These are phyloP conservation scores for Dipodomys merriami DNA, from an alignment of 2,113 vertebrate species.

Conservation along the genomic window DNA sequence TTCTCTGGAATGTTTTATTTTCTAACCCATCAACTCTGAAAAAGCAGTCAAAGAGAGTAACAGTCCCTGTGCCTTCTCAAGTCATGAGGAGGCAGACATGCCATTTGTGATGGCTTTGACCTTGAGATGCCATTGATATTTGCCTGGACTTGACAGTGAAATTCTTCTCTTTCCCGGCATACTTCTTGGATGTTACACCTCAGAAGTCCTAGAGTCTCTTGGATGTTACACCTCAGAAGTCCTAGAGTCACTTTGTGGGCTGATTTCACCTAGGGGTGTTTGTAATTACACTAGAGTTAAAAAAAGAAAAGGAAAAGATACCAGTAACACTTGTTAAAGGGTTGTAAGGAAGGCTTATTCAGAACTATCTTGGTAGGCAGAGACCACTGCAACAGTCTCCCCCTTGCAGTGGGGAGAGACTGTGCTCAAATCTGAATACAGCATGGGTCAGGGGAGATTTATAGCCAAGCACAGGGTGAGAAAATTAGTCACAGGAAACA, in stretches of 20 bases:
- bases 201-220: not conserved
- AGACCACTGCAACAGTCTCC: not conserved
- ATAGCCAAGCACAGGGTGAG: not conserved
- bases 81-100: not conserved
- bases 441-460: not conserved
- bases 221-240: not conserved
- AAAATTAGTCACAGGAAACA: not conserved
- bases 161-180: not conserved
- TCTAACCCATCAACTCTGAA: not conserved
- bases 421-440: not conserved
- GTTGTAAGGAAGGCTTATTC: not conserved
- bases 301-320: not conserved
- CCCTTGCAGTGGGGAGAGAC: not conserved
- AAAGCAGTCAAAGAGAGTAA: not conserved
- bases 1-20: not conserved
- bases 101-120: not conserved
- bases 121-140: not conserved
- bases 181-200: not conserved
- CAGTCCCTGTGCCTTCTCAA: not conserved
- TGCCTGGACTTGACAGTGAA: not conserved
- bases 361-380: not conserved
- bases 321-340: not conserved
- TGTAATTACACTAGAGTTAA: not conserved
- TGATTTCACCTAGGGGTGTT: not conserved
- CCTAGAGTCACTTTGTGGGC: no score